These are phyloP conservation scores for Caloenas nicobarica DNA, from an alignment of 2,113 vertebrate species.

Conservation along the genomic window DNA sequence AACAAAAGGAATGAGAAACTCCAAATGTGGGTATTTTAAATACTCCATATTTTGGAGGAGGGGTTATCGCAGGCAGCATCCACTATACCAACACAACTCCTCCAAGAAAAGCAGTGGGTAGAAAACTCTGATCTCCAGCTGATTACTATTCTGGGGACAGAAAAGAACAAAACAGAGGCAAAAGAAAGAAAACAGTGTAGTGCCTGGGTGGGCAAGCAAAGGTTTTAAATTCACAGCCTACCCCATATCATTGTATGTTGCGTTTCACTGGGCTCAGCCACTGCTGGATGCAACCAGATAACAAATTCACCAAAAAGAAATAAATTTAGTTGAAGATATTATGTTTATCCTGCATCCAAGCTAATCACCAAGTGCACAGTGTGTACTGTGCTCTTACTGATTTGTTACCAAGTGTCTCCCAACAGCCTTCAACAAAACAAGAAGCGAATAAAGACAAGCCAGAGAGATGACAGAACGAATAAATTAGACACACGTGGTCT, in stretches of 20 bases:
- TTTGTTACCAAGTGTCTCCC: conserved; percentile 2
- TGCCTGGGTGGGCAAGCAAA: neutral
- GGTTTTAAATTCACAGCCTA: neutral
- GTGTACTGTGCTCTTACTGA: neutral
- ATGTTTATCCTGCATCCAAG: conserved; percentile 25
- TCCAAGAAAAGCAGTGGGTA: neutral
- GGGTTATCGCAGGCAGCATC: neutral
- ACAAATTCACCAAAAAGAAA: neutral
- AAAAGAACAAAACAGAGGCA: neutral
- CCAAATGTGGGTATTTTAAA: neutral
- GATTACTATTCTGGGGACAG: neutral
- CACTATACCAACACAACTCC: neutral
- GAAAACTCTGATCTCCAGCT: neutral
- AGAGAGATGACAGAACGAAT: conserved; percentile 13
- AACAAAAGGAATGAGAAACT: neutral
- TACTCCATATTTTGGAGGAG: neutral
- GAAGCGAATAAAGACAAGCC: neutral
- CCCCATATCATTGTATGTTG: neutral
- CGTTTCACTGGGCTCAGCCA: neutral
- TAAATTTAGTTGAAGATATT: neutral
- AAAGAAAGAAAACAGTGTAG: neutral
- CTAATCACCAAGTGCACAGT: neutral
- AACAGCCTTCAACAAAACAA: neutral
- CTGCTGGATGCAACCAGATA: neutral
- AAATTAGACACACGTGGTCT: neutral